A percentile compares a stretch with the other conserved stretches of the same genome.
phyloP scores from a whole-genome alignment of 2,113 vertebrate genomes.

The Columba janthina region DNA sequence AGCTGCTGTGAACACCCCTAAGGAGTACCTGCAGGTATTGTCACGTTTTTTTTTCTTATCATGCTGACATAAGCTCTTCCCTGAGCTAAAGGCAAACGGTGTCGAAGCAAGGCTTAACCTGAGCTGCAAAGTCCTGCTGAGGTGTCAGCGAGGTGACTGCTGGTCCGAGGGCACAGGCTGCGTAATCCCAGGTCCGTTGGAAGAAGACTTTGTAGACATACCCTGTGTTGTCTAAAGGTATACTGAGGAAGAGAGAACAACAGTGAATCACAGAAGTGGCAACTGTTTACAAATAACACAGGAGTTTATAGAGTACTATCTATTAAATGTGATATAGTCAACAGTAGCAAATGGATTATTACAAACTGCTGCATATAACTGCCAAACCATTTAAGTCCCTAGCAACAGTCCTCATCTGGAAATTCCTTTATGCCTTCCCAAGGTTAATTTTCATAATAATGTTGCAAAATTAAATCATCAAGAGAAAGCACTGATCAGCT shows the following conservation, averaged over 20 bases:
- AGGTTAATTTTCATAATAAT: conserved; percentile 25
- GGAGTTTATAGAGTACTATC: not conserved
- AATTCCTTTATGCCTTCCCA: conserved; percentile 5
- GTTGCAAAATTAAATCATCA: conserved; percentile 10
- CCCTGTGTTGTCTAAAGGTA: not conserved
- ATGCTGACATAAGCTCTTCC: not conserved
- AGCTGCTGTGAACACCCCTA: not conserved
- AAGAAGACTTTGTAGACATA: not conserved
- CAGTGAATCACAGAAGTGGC: not conserved
- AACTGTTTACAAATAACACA: not conserved
- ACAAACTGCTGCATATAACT: not conserved
- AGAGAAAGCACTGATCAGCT: not conserved
- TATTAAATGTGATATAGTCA: conserved; percentile 17
- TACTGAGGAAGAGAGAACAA: not conserved
- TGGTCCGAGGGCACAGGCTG: not conserved
- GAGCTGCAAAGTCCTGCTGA: not conserved
- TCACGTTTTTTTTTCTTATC: not conserved
- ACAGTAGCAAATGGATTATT: not conserved
- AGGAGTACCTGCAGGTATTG: not conserved
- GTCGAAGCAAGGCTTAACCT: not conserved
- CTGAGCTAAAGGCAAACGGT: not conserved
- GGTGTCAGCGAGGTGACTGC: not conserved
- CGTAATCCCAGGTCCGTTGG: not conserved
- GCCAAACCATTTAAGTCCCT: not conserved
- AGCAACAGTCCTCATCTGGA: not conserved